A percentile compares a stretch with the other conserved stretches of the same genome.
Evolutionary conservation across 64 coral and sea anemone genomes (phyloP).

Genomic region (Dendronephthya gigantea): DNA sequence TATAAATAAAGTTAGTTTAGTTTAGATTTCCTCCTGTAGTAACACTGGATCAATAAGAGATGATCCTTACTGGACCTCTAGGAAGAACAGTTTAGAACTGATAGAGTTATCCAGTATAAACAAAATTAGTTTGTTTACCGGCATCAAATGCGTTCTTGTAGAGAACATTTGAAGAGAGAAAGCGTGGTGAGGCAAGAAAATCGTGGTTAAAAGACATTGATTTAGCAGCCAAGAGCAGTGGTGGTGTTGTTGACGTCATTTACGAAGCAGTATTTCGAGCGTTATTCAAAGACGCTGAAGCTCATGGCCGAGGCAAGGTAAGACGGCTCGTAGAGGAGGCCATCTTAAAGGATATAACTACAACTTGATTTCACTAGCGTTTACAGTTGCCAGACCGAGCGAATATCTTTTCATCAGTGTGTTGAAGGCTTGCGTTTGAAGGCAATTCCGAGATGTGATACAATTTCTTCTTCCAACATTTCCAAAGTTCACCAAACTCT

Average conservation of each 20-base stretch:
- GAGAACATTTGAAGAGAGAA: constrained; percentile 13
- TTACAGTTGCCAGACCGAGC: too few species aligned
- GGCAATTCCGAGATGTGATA: too few species aligned
- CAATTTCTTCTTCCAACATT: too few species aligned
- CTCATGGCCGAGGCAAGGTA: neutral
- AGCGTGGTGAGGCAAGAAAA: constrained; percentile 5
- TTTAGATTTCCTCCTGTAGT: too few species aligned
- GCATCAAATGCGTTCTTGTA: neutral
- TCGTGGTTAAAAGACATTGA: neutral
- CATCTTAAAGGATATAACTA: neutral
- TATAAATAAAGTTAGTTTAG: too few species aligned
- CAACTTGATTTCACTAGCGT: too few species aligned
- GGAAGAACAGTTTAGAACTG: too few species aligned
- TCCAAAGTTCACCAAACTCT: too few species aligned
- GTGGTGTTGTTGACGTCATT: neutral
- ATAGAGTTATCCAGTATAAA: neutral
- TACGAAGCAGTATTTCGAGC: neutral
- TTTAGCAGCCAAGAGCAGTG: neutral
- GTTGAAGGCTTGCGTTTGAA: too few species aligned
- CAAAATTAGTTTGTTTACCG: neutral
- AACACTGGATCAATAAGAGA: too few species aligned
- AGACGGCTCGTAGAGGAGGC: neutral
- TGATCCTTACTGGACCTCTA: neutral
- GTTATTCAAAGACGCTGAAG: neutral
- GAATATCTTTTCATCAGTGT: too few species aligned